These are phyloP conservation scores for Machimus rusticus DNA, from an alignment of 2,888 invertebrate species.

Conservation along the genomic window DNA sequence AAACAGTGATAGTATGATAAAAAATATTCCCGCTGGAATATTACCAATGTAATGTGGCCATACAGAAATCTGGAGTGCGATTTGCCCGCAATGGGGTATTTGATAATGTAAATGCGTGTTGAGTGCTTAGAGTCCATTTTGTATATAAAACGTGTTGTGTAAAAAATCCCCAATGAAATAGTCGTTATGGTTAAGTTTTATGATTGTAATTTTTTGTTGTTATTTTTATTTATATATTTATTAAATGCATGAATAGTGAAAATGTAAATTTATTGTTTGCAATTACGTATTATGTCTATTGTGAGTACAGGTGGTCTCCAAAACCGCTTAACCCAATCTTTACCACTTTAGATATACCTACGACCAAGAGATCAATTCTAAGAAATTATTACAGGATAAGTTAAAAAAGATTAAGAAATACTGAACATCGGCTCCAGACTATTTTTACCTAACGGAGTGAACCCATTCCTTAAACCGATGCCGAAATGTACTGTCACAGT, in stretches of 20 bases:
- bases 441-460: no score
- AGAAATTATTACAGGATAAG: no score
- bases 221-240: constrained; percentile 6
- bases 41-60: constrained; percentile 28
- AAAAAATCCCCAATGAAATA: neutral
- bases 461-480: no score
- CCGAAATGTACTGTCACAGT: no score
- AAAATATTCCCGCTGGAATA: constrained; percentile 7
- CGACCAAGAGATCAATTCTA: no score
- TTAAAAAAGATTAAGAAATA: no score
- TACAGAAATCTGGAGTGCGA: neutral
- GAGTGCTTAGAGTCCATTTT: neutral
- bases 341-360: no score
- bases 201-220: constrained; percentile 1
- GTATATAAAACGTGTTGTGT: neutral
- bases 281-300: no score
- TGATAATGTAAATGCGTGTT: neutral
- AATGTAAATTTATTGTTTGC: neutral
- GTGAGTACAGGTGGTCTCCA: no score
- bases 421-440: no score
- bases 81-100: neutral
- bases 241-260: neutral
- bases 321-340: no score
- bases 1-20: constrained; percentile 1
- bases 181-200: neutral